phyloP scores from a whole-genome alignment of 2,113 vertebrate species.

The Onychorhynchus coronatus region DNA sequence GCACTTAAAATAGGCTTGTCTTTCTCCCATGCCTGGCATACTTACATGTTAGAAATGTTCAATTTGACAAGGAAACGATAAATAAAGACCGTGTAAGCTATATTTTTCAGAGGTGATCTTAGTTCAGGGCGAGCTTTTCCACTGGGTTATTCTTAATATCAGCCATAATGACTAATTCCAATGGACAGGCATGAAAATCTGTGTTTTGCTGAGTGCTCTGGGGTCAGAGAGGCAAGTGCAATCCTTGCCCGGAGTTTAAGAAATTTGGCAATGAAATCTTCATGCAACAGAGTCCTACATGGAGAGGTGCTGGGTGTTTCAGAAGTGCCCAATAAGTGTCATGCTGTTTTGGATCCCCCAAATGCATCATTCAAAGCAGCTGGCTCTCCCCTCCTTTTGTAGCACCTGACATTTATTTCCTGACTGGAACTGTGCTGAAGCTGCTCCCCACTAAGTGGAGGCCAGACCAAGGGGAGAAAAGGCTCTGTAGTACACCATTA shows the following conservation, averaged over 20 bases:
- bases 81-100: neutral
- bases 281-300: neutral
- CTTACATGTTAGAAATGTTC: neutral
- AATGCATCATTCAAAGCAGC: neutral
- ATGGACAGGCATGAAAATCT: neutral
- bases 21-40: neutral
- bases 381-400: neutral
- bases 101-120: neutral
- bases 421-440: neutral
- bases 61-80: neutral
- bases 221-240: neutral
- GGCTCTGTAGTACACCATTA: neutral
- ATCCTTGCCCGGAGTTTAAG: neutral
- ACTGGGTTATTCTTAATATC: neutral
- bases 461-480: neutral
- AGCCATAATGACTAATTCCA: neutral
- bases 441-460: neutral
- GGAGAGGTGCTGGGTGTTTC: neutral
- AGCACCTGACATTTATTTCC: conserved; percentile 39
- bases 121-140: neutral
- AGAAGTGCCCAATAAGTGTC: neutral
- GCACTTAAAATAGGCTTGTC: neutral
- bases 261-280: neutral
- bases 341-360: neutral
- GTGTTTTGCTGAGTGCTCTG: neutral